Evolutionary conservation across 2,888 invertebrate genomes (phyloP).

Genomic region (Lamellibrachia satsuma): DNA sequence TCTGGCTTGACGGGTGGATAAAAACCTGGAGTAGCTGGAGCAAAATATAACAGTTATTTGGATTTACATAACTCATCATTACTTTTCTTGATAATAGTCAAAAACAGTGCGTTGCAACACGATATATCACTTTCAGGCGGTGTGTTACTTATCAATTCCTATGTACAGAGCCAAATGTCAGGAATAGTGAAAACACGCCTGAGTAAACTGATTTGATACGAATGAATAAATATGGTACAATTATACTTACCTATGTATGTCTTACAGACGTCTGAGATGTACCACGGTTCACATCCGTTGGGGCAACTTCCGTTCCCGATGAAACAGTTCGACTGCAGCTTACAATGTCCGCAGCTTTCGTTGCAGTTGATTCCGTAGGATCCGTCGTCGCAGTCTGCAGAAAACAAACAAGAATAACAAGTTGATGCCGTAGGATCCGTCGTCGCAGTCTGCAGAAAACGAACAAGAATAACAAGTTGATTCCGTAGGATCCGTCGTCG

Average conservation of each 20-base stretch:
- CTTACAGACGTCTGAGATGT: neutral
- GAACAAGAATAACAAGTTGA: neutral
- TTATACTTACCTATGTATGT: neutral
- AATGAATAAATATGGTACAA: neutral
- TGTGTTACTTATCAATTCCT: neutral
- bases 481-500: neutral
- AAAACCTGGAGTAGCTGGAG: neutral
- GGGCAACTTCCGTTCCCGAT: neutral
- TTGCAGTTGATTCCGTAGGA: neutral
- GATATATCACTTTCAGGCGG: neutral
- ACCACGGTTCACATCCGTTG: neutral
- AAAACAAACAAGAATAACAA: neutral
- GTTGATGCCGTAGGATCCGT: neutral
- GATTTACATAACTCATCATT: neutral
- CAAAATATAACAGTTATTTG: neutral
- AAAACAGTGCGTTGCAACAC: neutral
- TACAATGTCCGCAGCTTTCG: neutral
- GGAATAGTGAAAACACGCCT: neutral
- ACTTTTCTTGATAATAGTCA: neutral
- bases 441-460: neutral
- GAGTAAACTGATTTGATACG: neutral
- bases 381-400: neutral
- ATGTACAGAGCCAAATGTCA: neutral
- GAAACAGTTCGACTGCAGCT: neutral
- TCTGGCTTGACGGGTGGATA: neutral